A percentile compares a stretch with the other conserved stretches of the same genome.
Conservation (phyloP, 2,888 invertebrate species). For the Ophion ellenae region DNA sequence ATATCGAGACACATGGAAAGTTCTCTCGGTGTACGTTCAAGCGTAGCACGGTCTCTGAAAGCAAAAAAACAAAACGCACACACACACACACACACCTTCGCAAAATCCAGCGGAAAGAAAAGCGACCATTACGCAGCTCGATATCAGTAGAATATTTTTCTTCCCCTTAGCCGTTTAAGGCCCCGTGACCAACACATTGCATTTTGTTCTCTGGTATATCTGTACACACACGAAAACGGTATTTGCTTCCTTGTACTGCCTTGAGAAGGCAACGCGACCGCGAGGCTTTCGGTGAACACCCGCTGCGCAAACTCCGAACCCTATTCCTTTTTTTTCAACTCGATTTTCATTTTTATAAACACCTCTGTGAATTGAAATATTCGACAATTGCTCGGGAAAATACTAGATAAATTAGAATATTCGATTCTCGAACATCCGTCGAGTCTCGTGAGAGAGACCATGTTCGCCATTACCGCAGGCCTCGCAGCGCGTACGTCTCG, state of each 20-base stretch:
- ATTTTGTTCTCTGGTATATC: conserved; percentile 36
- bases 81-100: not conserved
- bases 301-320: not conserved
- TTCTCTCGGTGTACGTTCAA: conserved; percentile 79
- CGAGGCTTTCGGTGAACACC: not conserved
- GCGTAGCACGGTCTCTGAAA: conserved; percentile 82
- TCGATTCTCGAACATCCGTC: not conserved
- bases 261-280: conserved; percentile 55
- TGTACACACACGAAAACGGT: not conserved
- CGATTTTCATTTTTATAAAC: not conserved
- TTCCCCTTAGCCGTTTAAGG: not conserved
- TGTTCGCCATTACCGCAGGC: conserved; percentile 44
- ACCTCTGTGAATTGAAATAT: not conserved
- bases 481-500: conserved; percentile 74
- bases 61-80: conserved; percentile 4
- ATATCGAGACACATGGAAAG: conserved; percentile 69
- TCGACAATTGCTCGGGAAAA: not conserved
- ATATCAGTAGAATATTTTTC: conserved; percentile 55
- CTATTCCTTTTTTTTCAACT: not conserved
- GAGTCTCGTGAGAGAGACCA: not conserved
- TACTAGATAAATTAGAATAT: not conserved
- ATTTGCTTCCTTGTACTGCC: not conserved
- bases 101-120: not conserved
- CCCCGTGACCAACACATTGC: conserved; percentile 1
- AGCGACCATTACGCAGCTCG: conserved; percentile 57